Evolutionary conservation across 2,888 invertebrate species (phyloP).

Genomic region (Tillus elongatus): DNA sequence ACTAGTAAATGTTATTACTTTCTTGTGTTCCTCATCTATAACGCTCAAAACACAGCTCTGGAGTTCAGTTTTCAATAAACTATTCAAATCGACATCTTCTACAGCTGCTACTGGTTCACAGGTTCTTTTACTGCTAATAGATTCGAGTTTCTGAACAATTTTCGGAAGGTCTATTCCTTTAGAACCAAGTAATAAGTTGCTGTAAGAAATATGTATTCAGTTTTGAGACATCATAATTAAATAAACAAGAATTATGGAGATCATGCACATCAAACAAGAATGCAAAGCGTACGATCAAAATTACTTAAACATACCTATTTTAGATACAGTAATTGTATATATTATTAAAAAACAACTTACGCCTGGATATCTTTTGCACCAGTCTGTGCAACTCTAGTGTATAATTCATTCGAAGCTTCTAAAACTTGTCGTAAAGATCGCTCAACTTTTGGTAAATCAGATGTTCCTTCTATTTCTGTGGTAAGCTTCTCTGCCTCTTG

Average conservation of each 20-base stretch:
- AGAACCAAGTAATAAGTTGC: constrained; percentile 81
- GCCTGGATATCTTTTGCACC: constrained; percentile 88
- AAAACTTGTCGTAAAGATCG: constrained; percentile 83
- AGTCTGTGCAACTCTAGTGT: constrained; percentile 75
- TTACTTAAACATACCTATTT: no score
- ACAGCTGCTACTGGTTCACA: constrained; percentile 85
- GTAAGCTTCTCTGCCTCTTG: constrained; percentile 88
- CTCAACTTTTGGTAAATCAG: constrained; percentile 77
- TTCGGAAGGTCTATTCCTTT: constrained; percentile 91
- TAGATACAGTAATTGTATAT: no score
- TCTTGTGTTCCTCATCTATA: constrained; percentile 81
- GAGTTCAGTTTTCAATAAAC: constrained; percentile 84
- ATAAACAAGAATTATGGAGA: no score
- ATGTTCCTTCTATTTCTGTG: constrained; percentile 77
- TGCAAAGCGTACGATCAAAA: no score
- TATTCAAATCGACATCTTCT: constrained; percentile 82
- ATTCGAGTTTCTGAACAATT: constrained; percentile 83
- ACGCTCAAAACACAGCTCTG: constrained; percentile 88
- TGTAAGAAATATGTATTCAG: no score
- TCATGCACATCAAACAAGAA: constrained; percentile 1
- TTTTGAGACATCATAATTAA: no score
- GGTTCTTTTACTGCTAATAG: constrained; percentile 75
- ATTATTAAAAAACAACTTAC: constrained; percentile 49
- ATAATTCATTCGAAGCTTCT: constrained; percentile 83
- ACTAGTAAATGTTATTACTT: no score